These are phyloP conservation scores for Melanocharis versteri DNA, from an alignment of 2,113 vertebrate species.

Conservation along the genomic window DNA sequence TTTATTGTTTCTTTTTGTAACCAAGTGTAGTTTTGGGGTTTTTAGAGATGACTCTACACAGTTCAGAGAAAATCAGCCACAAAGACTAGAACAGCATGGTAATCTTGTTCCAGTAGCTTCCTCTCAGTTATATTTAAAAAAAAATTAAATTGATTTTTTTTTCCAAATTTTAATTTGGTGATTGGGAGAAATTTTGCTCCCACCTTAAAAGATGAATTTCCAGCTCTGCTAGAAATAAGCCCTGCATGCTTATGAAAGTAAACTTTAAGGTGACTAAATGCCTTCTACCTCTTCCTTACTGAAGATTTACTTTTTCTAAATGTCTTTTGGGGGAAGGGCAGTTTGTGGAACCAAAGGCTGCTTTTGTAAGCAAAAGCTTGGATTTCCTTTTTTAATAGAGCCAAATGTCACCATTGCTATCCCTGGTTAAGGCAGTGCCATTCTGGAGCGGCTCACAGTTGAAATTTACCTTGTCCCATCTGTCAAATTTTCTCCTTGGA, in stretches of 20 bases:
- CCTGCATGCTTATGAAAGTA: constrained; percentile 83
- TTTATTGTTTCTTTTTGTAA: constrained; percentile 42
- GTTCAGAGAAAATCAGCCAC: constrained; percentile 30
- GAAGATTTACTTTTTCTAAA: constrained; percentile 78
- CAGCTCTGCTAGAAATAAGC: constrained; percentile 72
- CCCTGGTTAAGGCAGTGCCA: constrained; percentile 78
- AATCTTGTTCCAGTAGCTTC: constrained; percentile 75
- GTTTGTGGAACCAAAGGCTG: constrained; percentile 73
- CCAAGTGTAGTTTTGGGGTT: not conserved
- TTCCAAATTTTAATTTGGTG: constrained; percentile 71
- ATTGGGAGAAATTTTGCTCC: constrained; percentile 67
- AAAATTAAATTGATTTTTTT: constrained; percentile 50
- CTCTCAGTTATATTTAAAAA: not conserved
- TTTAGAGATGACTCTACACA: not conserved
- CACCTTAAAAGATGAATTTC: constrained; percentile 61
- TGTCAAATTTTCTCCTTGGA: constrained; percentile 63
- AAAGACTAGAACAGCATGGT: constrained; percentile 61
- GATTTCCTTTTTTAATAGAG: constrained; percentile 73
- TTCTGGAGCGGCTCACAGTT: constrained; percentile 72
- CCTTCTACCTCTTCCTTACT: constrained; percentile 95
- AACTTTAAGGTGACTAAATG: constrained; percentile 87
- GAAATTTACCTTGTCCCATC: constrained; percentile 66
- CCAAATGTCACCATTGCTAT: constrained; percentile 79
- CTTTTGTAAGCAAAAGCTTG: constrained; percentile 62
- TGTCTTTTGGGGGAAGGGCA: constrained; percentile 78